Conservation (phyloP, 2,113 vertebrate species). For the Columba livia region DNA sequence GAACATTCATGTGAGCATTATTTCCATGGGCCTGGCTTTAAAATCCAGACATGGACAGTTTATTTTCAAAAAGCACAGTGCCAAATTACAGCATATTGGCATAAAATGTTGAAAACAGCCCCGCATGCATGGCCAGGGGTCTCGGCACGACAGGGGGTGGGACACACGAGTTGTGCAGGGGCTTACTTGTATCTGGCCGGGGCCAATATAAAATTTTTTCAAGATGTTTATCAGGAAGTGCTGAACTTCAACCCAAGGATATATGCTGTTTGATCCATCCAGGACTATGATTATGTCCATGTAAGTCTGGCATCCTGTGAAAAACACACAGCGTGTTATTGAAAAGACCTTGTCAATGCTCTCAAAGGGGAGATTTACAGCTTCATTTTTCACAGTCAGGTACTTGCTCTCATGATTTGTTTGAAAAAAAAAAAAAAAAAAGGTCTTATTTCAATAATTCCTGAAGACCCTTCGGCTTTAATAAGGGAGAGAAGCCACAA, state of each 20-base stretch:
- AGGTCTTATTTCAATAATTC: not conserved
- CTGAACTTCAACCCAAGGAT: slow-evolving; percentile 97
- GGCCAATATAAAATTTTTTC: slow-evolving; percentile 93
- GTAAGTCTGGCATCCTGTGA: slow-evolving; percentile 92
- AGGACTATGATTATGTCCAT: slow-evolving; percentile 97
- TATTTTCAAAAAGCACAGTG: accelerated
- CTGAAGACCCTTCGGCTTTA: not conserved
- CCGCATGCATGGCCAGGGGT: accelerated
- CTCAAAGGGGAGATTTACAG: not conserved
- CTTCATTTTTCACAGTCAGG: not conserved
- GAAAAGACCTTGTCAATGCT: not conserved
- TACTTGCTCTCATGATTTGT: not conserved
- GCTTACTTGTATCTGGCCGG: slow-evolving; percentile 94
- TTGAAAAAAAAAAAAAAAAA: not conserved
- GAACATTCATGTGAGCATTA: accelerated
- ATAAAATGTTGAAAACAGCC: accelerated
- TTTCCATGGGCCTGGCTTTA: not conserved
- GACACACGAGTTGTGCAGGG: accelerated
- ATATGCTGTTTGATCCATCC: slow-evolving; percentile 98
- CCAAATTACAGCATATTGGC: accelerated
- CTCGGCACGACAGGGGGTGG: accelerated
- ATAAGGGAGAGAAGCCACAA: not conserved
- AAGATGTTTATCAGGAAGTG: slow-evolving; percentile 95
- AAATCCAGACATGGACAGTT: too few species aligned
- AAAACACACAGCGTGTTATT: not conserved